A percentile compares a stretch with the other conserved stretches of the same genome.
phyloP scores from a whole-genome alignment of 2,888 invertebrate species.

The Eueremaeus valkanovi region DNA sequence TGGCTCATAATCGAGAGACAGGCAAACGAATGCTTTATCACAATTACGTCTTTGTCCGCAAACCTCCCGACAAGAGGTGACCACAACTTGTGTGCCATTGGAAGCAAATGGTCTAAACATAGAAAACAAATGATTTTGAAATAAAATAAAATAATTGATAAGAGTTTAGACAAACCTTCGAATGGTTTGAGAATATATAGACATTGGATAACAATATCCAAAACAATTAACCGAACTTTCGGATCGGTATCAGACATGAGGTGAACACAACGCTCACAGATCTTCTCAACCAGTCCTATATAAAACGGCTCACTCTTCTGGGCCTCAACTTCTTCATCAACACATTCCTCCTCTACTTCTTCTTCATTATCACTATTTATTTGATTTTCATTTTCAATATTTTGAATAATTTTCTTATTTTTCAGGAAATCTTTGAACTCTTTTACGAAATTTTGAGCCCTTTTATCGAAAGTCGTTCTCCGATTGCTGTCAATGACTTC shows the following conservation, averaged over 20 bases:
- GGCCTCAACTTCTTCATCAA: not conserved
- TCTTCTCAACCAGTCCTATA: slow-evolving; percentile 1
- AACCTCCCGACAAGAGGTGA: slow-evolving; percentile 50
- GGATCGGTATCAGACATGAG: slow-evolving; percentile 19
- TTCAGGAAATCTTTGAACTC: slow-evolving; percentile 17
- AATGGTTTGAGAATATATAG: slow-evolving; percentile 8
- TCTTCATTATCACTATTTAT: slow-evolving; percentile 5
- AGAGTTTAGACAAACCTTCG: slow-evolving; percentile 25
- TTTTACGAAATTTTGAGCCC: slow-evolving; percentile 17
- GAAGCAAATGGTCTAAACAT: slow-evolving; percentile 50
- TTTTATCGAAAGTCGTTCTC: not conserved
- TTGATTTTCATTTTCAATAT: not conserved
- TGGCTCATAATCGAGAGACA: slow-evolving; percentile 36
- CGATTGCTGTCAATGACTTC: not conserved
- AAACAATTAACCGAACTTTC: slow-evolving; percentile 17
- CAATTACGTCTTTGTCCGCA: slow-evolving; percentile 45
- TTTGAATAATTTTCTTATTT: not conserved
- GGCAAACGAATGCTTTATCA: slow-evolving; percentile 32
- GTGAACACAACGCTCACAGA: slow-evolving; percentile 32
- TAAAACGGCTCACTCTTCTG: slow-evolving; percentile 22
- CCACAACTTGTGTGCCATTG: slow-evolving; percentile 52
- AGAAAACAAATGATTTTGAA: not conserved
- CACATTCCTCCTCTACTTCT: not conserved
- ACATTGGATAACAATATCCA: slow-evolving; percentile 28
- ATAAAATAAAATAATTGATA: not conserved